These are phyloP conservation scores for Falco biarmicus DNA, from an alignment of 2,797 vertebrate species.

Conservation along the genomic window DNA sequence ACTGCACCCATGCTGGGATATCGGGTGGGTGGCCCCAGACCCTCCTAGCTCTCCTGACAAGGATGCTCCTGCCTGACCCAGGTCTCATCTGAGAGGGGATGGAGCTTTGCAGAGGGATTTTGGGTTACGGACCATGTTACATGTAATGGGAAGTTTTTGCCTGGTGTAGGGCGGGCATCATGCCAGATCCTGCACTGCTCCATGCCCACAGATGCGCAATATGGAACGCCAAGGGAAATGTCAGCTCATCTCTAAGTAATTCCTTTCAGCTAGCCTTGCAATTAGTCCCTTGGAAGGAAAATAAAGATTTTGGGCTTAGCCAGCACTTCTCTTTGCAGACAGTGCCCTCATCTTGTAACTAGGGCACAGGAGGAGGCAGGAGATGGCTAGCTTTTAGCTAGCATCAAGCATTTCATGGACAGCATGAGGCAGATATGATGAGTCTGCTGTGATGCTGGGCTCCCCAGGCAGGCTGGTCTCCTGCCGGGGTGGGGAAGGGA, in stretches of 20 bases:
- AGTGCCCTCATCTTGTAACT: neutral
- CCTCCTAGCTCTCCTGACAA: neutral
- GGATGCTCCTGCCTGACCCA: neutral
- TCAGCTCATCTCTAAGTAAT: neutral
- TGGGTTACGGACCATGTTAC: neutral
- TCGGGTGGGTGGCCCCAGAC: rapidly evolving
- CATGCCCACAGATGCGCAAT: neutral
- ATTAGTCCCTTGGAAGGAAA: neutral
- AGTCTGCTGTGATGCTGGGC: neutral
- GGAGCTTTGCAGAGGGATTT: neutral
- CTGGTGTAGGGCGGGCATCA: neutral
- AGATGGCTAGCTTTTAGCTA: neutral
- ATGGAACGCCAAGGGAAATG: neutral
- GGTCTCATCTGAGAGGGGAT: neutral
- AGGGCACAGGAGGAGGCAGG: neutral
- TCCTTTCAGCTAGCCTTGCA: neutral
- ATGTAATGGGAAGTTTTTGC: neutral
- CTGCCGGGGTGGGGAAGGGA: neutral
- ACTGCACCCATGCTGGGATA: rapidly evolving
- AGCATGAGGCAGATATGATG: rapidly evolving
- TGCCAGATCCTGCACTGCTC: neutral
- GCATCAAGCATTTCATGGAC: rapidly evolving
- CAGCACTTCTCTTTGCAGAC: neutral
- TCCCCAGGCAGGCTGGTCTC: neutral
- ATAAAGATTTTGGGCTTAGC: neutral